Evolutionary conservation across 2,888 invertebrate species (phyloP).

Genomic region (Malthinus flaveolus): DNA sequence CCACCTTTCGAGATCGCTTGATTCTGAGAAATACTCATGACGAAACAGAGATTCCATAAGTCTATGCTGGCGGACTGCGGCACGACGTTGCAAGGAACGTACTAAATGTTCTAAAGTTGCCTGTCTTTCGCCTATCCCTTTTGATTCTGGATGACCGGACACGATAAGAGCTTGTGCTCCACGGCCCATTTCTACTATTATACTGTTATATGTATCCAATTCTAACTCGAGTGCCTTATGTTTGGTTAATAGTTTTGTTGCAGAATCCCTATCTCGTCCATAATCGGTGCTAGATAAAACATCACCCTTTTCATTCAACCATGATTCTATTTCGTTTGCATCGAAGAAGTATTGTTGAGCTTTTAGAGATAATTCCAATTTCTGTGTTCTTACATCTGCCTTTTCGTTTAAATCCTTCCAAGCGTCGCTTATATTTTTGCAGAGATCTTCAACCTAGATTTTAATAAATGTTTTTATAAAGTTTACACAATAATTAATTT

Average conservation of each 20-base stretch:
- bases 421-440: slow-evolving; percentile 69
- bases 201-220: slow-evolving; percentile 87
- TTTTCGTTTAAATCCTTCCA: slow-evolving; percentile 76
- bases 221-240: slow-evolving; percentile 94
- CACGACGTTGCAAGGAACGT: slow-evolving; percentile 77
- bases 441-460: slow-evolving; percentile 71
- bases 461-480: neutral
- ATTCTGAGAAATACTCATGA: slow-evolving; percentile 90
- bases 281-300: slow-evolving; percentile 81
- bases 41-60: slow-evolving; percentile 88
- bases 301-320: slow-evolving; percentile 87
- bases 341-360: slow-evolving; percentile 93
- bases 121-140: slow-evolving; percentile 77
- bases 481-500: neutral
- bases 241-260: slow-evolving; percentile 90
- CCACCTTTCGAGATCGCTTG: slow-evolving; percentile 89
- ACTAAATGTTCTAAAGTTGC: slow-evolving; percentile 77
- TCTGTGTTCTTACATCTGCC: slow-evolving; percentile 71
- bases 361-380: slow-evolving; percentile 82
- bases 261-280: slow-evolving; percentile 87
- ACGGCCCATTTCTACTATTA: slow-evolving; percentile 91
- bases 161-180: slow-evolving; percentile 81
- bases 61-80: slow-evolving; percentile 77
- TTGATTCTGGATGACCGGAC: slow-evolving; percentile 81
- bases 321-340: slow-evolving; percentile 88